Evolutionary conservation across 2,888 invertebrate species (phyloP), one percentile per base, ranked within the genome.

Genomic region (Pseudolycoriella hygida): DNA sequence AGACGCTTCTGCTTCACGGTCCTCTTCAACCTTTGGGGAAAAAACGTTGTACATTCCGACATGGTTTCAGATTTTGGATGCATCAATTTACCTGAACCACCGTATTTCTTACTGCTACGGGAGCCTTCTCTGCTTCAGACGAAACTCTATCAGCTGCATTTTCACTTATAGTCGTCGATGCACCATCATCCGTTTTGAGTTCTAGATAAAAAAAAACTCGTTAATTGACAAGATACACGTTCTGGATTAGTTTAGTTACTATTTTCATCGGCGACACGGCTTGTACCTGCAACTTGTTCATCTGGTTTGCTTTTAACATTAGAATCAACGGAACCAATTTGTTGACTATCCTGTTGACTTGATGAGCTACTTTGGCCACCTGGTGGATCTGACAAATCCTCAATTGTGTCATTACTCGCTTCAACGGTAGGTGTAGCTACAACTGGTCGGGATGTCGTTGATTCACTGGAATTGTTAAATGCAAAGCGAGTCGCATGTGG

Each of bases 1-100:
- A 74, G 1, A 70, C 68, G n/a, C 85, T 61, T 85, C 85, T 2
- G 85, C 85, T 64, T 85, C 85, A 43, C 85, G 76, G 3, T 80
- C 84, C 57, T 85, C 85, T 59, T 84, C 83, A 10, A 57, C 52
- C 61, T 68, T 62, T 57, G n/a, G n/a, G n/a, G n/a, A n/a, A n/a
- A n/a, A n/a, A n/a, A n/a, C n/a, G n/a, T n/a, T n/a, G n/a, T n/a
- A n/a, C n/a, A n/a, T n/a, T n/a, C 5, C 25, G 25, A 25, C 4
- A 25, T 25, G 25, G 8, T n/a, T n/a, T 6, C 25, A 25, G 25
- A 6, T 25, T 25, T 4, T 25, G 8, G 8, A 8, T 8, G 25
- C 25, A 6, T 4, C 25, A 25, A 25, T 8, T 25, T 25, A 25
- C 25, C 25, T 25, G 25, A 25, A 25, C 25, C n/a, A n/a, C n/a